A percentile compares a stretch with the other conserved stretches of the same genome.
phyloP scores from a whole-genome alignment of 2,797 vertebrate genomes.

The Pangasius macronema region DNA sequence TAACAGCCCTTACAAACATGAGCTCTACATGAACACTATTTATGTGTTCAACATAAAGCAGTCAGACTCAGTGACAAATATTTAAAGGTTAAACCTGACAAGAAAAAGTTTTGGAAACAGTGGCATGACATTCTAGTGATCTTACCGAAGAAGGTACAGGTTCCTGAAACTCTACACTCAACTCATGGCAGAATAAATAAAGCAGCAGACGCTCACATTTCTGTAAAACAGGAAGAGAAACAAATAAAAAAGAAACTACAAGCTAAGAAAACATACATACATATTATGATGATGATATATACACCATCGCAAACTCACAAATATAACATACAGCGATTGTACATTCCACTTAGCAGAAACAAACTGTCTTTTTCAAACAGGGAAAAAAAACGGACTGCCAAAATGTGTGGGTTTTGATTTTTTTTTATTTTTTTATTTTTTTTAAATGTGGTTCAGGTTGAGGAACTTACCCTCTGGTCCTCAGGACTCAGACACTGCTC shows the following conservation, averaged over 20 bases:
- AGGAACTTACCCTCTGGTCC: slow-evolving; percentile 87
- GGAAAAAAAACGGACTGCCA: not conserved
- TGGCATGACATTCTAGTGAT: not conserved
- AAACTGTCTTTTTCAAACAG: not conserved
- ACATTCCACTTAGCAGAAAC: not conserved
- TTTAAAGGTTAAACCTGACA: not conserved
- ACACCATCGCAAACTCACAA: not conserved
- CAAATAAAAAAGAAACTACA: not conserved
- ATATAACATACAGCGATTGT: not conserved
- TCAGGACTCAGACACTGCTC: slow-evolving; percentile 83
- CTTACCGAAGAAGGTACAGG: slow-evolving; percentile 93
- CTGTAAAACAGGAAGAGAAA: slow-evolving; percentile 65
- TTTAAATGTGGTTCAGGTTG: not conserved
- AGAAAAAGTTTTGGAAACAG: not conserved
- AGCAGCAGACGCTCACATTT: slow-evolving; percentile 96
- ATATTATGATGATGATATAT: not conserved
- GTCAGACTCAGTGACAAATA: not conserved
- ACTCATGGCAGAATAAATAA: slow-evolving; percentile 93
- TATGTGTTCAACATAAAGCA: not conserved
- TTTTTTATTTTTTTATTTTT: not conserved
- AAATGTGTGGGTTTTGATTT: not conserved
- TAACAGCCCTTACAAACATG: not conserved
- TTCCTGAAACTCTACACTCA: slow-evolving; percentile 96
- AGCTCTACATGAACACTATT: not conserved
- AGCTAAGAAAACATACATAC: not conserved